Evolutionary conservation across 2,888 invertebrate genomes (phyloP).

Genomic region (Esperia sulphurella): DNA sequence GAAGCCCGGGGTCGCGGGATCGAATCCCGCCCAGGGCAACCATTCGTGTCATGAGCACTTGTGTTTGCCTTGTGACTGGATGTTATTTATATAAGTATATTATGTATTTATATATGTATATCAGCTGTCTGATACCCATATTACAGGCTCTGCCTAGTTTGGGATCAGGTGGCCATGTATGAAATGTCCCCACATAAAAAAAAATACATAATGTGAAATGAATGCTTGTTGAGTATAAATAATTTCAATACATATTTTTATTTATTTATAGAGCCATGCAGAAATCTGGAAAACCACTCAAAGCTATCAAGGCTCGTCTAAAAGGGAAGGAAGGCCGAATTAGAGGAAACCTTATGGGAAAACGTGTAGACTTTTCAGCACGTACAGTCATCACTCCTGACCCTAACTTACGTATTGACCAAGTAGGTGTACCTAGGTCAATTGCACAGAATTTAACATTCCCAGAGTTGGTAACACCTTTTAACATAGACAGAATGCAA

Average conservation of each 20-base stretch:
- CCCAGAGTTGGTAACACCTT: constrained; percentile 99
- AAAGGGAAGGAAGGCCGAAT: constrained; percentile 99
- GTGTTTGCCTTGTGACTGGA: no score
- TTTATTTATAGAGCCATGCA: constrained; percentile 90
- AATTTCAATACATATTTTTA: constrained; percentile 7
- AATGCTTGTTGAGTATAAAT: no score
- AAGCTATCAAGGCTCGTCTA: constrained; percentile 96
- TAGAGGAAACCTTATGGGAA: constrained; percentile 99
- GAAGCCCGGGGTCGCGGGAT: no score
- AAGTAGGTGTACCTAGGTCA: constrained; percentile 98
- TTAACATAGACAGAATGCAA: constrained; percentile 97
- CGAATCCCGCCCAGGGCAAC: no score
- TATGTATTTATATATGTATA: no score
- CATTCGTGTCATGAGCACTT: no score
- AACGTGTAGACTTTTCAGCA: constrained; percentile 99
- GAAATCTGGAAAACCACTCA: constrained; percentile 98
- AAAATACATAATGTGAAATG: no score
- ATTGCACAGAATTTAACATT: constrained; percentile 99
- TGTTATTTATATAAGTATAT: no score
- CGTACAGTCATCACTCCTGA: constrained; percentile 99
- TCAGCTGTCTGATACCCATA: no score
- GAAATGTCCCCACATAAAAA: no score
- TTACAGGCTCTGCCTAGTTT: no score
- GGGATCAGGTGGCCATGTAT: no score
- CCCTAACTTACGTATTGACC: constrained; percentile 95